Conservation (phyloP, 2,797 vertebrate genomes). For the Acanthiza pusilla region DNA sequence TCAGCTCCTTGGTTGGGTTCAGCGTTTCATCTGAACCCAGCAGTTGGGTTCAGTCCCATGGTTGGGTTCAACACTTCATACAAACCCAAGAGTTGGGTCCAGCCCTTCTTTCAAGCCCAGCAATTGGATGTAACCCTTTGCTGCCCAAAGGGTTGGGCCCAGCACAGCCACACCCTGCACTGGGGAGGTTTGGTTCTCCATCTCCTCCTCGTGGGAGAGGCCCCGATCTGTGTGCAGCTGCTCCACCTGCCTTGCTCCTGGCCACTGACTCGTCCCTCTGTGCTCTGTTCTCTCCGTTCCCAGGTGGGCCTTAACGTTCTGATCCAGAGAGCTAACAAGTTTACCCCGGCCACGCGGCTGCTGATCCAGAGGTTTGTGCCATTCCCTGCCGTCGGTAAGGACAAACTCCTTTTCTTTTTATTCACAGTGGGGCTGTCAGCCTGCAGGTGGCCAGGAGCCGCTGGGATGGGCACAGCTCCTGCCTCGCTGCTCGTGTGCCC, state of each 20-base stretch:
- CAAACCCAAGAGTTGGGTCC: not conserved
- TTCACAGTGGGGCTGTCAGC: not conserved
- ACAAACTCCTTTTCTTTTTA: not conserved
- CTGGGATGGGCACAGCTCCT: not conserved
- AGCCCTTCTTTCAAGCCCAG: not conserved
- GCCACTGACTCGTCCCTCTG: not conserved
- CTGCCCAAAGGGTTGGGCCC: not conserved
- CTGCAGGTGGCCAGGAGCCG: not conserved
- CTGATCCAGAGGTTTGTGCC: constrained; percentile 92
- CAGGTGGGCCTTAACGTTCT: constrained; percentile 90
- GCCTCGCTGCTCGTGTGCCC: not conserved
- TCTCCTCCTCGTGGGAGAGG: accelerated
- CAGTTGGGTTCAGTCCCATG: accelerated
- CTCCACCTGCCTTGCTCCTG: not conserved
- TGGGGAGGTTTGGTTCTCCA: not conserved
- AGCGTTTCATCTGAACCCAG: accelerated
- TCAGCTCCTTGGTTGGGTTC: not conserved
- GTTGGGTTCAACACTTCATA: not conserved
- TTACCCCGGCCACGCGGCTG: constrained; percentile 84
- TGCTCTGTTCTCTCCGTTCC: not conserved
- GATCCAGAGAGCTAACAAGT: constrained; percentile 83
- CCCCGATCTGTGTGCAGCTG: not conserved
- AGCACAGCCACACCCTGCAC: not conserved
- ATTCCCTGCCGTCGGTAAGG: constrained; percentile 91
- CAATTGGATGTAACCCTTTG: not conserved